Conservation (phyloP, 2,113 vertebrate genomes). For the Tangachromis dhanisi region DNA sequence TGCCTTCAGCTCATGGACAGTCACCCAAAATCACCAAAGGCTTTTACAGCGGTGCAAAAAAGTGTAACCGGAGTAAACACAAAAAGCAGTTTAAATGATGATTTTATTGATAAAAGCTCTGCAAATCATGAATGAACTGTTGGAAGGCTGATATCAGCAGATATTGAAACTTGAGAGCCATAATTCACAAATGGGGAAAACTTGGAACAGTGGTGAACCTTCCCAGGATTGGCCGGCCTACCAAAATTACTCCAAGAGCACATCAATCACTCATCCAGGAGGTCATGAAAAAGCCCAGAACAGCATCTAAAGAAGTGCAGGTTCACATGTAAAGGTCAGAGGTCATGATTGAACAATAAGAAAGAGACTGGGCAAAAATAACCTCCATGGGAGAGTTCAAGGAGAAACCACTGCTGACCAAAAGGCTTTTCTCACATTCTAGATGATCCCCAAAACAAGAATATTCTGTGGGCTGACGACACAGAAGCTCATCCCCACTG, state of each 20-base stretch:
- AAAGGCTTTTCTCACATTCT: background rate
- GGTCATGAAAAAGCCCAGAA: background rate
- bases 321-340: accelerated
- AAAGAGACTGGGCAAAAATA: background rate
- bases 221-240: accelerated
- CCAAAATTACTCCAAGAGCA: background rate
- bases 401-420: background rate
- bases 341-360: background rate
- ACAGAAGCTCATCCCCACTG: background rate
- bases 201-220: accelerated
- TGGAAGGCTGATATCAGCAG: background rate
- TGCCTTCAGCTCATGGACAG: background rate
- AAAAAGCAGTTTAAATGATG: background rate
- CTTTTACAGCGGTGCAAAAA: background rate
- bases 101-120: accelerated
- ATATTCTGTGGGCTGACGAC: background rate
- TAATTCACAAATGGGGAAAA: background rate
- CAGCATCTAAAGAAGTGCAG: background rate
- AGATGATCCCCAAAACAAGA: background rate
- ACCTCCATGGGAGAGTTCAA: background rate
- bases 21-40: background rate
- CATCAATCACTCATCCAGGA: background rate
- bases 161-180: background rate
- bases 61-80: accelerated
- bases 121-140: background rate